Percentiles rank a stretch among this genome's conserved stretches.
Conservation (phyloP, 2,113 vertebrate species). For the Bos javanicus region DNA sequence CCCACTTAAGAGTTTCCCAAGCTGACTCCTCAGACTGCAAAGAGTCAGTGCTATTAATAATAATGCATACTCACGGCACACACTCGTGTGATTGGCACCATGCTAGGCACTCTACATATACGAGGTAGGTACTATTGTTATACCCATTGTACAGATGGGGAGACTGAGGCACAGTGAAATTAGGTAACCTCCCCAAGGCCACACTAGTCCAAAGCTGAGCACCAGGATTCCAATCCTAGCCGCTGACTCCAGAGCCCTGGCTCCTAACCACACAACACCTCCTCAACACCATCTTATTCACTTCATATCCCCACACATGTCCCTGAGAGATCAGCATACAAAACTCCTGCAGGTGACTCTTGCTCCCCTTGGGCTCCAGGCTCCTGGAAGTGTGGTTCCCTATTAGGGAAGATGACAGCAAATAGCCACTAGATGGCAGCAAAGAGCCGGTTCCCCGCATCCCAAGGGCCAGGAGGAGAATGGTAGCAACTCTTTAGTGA, state of each 20-base stretch:
- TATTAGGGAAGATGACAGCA: background rate
- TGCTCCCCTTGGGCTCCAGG: background rate
- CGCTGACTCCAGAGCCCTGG: background rate
- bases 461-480: background rate
- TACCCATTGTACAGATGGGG: slow-evolving; percentile 49
- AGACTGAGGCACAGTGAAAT: slow-evolving; percentile 36
- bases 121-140: slow-evolving; percentile 52
- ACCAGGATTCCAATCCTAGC: background rate
- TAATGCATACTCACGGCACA: background rate
- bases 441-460: background rate
- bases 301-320: background rate
- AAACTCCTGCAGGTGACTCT: background rate
- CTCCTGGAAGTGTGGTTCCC: background rate
- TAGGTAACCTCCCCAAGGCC: background rate
- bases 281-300: background rate
- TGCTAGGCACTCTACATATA: background rate
- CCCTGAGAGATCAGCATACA: background rate
- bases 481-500: background rate
- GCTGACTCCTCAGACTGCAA: background rate
- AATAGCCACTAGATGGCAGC: slow-evolving; percentile 44
- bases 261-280: background rate
- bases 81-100: background rate
- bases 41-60: background rate
- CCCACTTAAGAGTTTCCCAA: too few species aligned
- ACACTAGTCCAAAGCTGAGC: background rate